A percentile compares a stretch with the other conserved stretches of the same genome.
Evolutionary conservation across 2,113 vertebrate genomes (phyloP).

Genomic region (Entosphenus tridentatus): DNA sequence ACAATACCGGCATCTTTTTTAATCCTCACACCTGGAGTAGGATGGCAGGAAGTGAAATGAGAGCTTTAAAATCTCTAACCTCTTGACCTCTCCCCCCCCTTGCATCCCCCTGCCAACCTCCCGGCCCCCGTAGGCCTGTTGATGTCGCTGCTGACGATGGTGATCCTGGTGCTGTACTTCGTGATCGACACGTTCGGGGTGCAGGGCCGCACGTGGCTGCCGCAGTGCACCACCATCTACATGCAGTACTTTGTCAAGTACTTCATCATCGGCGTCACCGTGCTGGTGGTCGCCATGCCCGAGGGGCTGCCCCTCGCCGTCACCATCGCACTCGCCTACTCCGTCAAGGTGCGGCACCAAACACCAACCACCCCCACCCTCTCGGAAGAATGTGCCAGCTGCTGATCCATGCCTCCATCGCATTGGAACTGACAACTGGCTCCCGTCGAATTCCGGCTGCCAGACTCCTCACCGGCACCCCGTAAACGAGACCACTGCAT

Average conservation of each 20-base stretch:
- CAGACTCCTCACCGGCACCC: too few relatives aligned
- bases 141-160: constrained; percentile 72
- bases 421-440: too few relatives aligned
- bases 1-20: too few relatives aligned
- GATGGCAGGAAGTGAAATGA: too few relatives aligned
- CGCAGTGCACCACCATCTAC: constrained; percentile 74
- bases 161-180: constrained; percentile 82
- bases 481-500: too few relatives aligned
- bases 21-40: too few relatives aligned
- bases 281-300: constrained; percentile 78
- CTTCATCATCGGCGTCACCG: constrained; percentile 90
- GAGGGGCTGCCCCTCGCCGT: constrained; percentile 80
- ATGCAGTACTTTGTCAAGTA: constrained; percentile 95
- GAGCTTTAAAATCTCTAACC: too few relatives aligned
- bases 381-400: too few relatives aligned
- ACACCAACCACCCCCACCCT: too few relatives aligned
- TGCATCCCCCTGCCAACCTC: neutral
- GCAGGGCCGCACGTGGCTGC: constrained; percentile 34
- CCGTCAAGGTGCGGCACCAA: constrained; percentile 49
- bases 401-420: too few relatives aligned
- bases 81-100: too few relatives aligned
- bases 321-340: constrained; percentile 86
- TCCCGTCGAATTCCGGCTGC: too few relatives aligned
- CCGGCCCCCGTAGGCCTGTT: constrained; percentile 39
- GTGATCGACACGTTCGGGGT: constrained; percentile 62